Base-by-base conservation (phyloP, 1,140 invertebrate genomes). In the Neomicropteryx cornuta region DNA sequence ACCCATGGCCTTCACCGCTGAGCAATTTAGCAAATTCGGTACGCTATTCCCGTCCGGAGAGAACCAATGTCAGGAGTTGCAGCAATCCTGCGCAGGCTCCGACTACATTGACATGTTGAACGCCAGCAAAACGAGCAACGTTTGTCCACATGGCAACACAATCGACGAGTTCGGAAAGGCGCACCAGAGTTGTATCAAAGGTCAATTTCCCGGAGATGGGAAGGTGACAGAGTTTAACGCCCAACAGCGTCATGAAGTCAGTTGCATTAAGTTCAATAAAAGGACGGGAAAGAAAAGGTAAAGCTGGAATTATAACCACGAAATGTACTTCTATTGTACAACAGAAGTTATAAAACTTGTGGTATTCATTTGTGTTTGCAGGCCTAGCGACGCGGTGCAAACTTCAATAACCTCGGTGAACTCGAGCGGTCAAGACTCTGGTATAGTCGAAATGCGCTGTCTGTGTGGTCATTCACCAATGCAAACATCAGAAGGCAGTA, bases 371-470 rank as follows among this genome's bases (percentile, higher is more conserved):
- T n/a, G n/a, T n/a, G n/a, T n/a, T n/a, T n/a, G n/a, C n/a, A n/a
- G n/a, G n/a, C n/a, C n/a, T n/a, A n/a, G n/a, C n/a, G n/a, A n/a
- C n/a, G n/a, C n/a, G n/a, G n/a, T n/a, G n/a, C 80, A 83, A 54
- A 76, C 76, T 33, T 80, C 79, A 41, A 68, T 80, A 56, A 77
- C 80, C 43, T 84, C 81, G 38, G 66, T 85, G 42, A 80, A 83
- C 66, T 86, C 83, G 40, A 84, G 81, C 49, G 79, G 81, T 13
- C 77, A 83, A 53, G 82, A 86, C 62, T 85, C 81, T 5, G 83
- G 82, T 22, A 83, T 86, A 44, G 77, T 74, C 28, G 66, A 79
- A 48, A 64, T 65, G 46, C 54, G 75, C 49, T 77, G 81, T 58
- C 70, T 76, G 44, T 76, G 80, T 59, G 71, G 77, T 46, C 72